A percentile compares a stretch with the other conserved stretches of the same genome.
Evolutionary conservation across 2,888 invertebrate species (phyloP).

Genomic region (Heliconius charithonia): DNA sequence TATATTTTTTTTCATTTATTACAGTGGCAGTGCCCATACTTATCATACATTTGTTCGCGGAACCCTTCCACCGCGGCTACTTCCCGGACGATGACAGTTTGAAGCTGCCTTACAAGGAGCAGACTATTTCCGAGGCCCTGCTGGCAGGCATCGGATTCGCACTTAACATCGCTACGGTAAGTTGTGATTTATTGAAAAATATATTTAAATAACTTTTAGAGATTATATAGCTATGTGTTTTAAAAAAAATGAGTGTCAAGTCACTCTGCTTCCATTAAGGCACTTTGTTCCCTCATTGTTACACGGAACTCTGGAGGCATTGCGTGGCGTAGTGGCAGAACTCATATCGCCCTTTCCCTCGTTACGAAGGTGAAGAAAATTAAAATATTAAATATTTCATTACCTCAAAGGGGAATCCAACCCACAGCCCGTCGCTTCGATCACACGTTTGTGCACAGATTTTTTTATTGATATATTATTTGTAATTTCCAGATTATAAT

Average conservation of each 20-base stretch:
- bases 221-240: too few relatives aligned
- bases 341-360: too few relatives aligned
- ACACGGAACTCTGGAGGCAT: too few relatives aligned
- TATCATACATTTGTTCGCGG: slow-evolving; percentile 85
- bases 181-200: slow-evolving; percentile 27
- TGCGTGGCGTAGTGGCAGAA: too few relatives aligned
- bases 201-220: too few relatives aligned
- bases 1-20: slow-evolving; percentile 57
- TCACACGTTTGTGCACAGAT: neutral
- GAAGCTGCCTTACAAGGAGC: slow-evolving; percentile 90
- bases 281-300: too few relatives aligned
- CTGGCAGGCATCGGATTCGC: slow-evolving; percentile 88
- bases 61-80: slow-evolving; percentile 92
- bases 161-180: slow-evolving; percentile 62
- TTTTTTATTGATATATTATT: too few relatives aligned
- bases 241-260: too few relatives aligned
- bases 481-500: slow-evolving; percentile 59
- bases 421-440: neutral
- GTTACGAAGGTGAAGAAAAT: too few relatives aligned
- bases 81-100: slow-evolving; percentile 95
- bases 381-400: neutral
- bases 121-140: slow-evolving; percentile 88
- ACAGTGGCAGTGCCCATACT: slow-evolving; percentile 89
- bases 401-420: neutral
- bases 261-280: too few relatives aligned